Conservation (phyloP, 2,888 invertebrate genomes). For the Anarsia innoxiella region DNA sequence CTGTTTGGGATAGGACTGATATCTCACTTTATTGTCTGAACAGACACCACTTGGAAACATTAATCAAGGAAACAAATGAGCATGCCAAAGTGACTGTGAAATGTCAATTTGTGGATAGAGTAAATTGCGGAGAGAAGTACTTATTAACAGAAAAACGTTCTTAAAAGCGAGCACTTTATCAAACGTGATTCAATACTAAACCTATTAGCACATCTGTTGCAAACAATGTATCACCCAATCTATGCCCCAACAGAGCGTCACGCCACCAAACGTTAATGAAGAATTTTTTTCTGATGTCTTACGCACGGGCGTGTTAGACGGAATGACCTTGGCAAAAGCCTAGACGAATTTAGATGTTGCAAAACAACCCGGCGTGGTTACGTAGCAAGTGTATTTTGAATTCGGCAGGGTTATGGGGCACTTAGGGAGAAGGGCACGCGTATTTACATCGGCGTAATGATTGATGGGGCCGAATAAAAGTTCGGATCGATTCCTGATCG, state of each 20-base stretch:
- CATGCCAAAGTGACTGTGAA: too few species aligned
- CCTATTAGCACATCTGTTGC: background rate
- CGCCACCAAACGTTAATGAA: constrained; percentile 48
- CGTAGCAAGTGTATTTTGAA: constrained; percentile 23
- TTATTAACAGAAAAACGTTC: too few species aligned
- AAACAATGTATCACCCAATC: background rate
- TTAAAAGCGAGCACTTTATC: too few species aligned
- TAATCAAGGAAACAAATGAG: too few species aligned
- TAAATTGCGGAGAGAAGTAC: too few species aligned
- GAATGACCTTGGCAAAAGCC: constrained; percentile 44
- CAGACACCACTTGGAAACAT: too few species aligned
- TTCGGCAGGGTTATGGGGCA: constrained; percentile 38
- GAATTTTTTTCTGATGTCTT: constrained; percentile 50
- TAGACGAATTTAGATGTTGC: constrained; percentile 41
- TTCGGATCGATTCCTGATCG: constrained; percentile 1
- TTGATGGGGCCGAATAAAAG: constrained; percentile 3
- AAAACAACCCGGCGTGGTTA: constrained; percentile 26
- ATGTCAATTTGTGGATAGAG: too few species aligned
- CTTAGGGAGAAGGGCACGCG: constrained; percentile 28
- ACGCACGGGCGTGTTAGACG: constrained; percentile 48
- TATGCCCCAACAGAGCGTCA: constrained; percentile 1
- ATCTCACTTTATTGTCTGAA: too few species aligned
- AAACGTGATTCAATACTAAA: too few species aligned
- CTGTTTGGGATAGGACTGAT: too few species aligned
- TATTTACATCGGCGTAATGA: background rate